Conservation (phyloP, 2,888 invertebrate genomes). For the Drosophila mulleri region DNA sequence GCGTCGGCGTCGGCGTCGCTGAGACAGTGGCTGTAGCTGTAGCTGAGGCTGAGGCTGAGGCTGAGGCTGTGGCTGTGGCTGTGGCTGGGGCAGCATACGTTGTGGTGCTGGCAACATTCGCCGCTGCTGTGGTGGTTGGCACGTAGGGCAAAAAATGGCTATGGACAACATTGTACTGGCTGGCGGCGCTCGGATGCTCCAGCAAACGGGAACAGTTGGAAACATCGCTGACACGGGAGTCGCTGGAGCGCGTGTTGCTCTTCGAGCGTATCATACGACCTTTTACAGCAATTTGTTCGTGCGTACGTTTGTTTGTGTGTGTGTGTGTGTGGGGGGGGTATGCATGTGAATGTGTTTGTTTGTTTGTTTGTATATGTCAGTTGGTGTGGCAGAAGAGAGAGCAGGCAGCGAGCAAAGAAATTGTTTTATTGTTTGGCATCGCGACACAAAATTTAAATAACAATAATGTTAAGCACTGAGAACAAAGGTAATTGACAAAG, state of each 20-base stretch:
- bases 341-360: neutral
- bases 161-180: constrained; percentile 74
- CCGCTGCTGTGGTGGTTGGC: constrained; percentile 69
- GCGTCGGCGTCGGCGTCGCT: constrained; percentile 27
- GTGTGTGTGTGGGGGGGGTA: neutral
- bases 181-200: constrained; percentile 82
- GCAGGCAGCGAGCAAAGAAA: constrained; percentile 38
- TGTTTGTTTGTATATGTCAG: constrained; percentile 1
- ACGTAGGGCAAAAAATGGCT: constrained; percentile 76
- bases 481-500: constrained; percentile 67
- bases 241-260: constrained; percentile 85
- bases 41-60: constrained; percentile 8
- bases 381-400: constrained; percentile 27
- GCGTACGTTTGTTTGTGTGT: constrained; percentile 4
- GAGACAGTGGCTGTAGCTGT: constrained; percentile 27
- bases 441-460: constrained; percentile 57
- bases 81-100: constrained; percentile 53
- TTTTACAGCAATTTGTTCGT: constrained; percentile 51
- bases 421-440: constrained; percentile 51
- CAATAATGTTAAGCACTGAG: constrained; percentile 48
- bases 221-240: constrained; percentile 84
- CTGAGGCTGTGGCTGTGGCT: constrained; percentile 24
- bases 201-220: constrained; percentile 84
- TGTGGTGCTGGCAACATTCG: constrained; percentile 33
- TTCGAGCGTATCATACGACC: constrained; percentile 85